Percentiles rank a stretch among this genome's conserved stretches.
Conservation (phyloP, 2,113 vertebrate genomes). For the Corvus moneduloides region DNA sequence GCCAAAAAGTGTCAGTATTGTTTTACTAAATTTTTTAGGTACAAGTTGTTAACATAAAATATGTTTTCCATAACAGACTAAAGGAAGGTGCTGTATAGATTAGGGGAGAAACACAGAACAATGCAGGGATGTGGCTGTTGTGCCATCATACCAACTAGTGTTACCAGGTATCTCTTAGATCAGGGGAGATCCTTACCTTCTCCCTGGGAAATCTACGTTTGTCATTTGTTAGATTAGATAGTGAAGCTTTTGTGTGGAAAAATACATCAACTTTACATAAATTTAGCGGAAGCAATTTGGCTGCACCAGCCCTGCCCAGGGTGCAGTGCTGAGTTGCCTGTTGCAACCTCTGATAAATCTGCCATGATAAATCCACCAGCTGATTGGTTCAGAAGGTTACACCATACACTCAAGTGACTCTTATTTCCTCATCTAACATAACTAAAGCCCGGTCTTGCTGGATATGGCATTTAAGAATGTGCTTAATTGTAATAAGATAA, state of each 20-base stretch:
- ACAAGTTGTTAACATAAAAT: background rate
- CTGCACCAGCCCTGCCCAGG: background rate
- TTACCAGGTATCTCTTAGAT: background rate
- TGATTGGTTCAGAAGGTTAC: background rate
- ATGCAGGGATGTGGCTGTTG: background rate
- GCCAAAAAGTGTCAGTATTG: background rate
- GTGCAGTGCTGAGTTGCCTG: fast-evolving
- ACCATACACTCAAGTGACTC: background rate
- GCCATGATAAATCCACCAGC: background rate
- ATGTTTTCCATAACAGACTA: background rate
- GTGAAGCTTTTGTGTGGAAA: background rate
- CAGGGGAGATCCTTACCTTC: background rate
- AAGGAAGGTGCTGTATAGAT: background rate
- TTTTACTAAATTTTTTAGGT: background rate
- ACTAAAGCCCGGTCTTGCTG: background rate
- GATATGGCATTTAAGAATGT: background rate
- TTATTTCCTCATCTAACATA: background rate
- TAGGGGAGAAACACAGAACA: background rate
- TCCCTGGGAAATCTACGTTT: background rate
- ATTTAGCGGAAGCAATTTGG: background rate
- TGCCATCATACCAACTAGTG: background rate
- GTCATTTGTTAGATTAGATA: background rate
- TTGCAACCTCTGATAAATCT: background rate
- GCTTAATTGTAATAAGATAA: background rate
- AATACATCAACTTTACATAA: background rate